Evolutionary conservation across 2,888 invertebrate species (phyloP), one percentile per base, ranked within the genome.

Genomic region (Amphipoea oculea): DNA sequence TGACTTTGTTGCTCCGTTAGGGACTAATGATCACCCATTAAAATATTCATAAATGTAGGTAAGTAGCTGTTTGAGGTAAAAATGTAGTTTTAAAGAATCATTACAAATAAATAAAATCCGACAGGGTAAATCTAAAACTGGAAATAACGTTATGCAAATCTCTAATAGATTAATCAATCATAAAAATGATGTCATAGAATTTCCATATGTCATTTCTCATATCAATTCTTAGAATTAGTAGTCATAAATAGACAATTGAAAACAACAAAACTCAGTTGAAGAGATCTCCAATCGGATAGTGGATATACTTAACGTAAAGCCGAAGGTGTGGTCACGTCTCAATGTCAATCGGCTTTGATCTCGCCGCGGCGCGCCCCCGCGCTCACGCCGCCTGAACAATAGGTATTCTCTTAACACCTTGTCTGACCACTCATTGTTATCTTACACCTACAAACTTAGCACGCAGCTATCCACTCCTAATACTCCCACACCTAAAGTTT

Each of bases 341-440:
- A 91, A 92, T 92, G 92, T 92, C 91, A 92, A 92, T 92, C 89
- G 82, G 86, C 91, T 95, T 94, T 94, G 93, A 94, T 92, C 91
- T 92, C 78, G 84, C 94, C 94, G 94, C 89, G 86, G 83, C 88
- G 86, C 89, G 87, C 88, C 89, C 90, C 89, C 89, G 87, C 90
- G 62, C 86, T 87, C 89, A 83, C 85, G 90, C 85, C 68, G 87
- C 82, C 77, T 92, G 87, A 92, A 94, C 93, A 94, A 94, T 93
- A 92, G 92, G 90, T 91, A 93, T 92, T 92, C 91, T 91, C 89
- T 91, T 91, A 92, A 92, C 92, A 92, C 93, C 92, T 92, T 89
- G 91, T 90, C 89, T 90, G 90, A 92, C 92, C 89, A 90, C 89
- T 92, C 90, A 93, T 92, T 92, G 91, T 92, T 91, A 90, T 88